Evolutionary conservation across 1,140 invertebrate species (phyloP).

Genomic region (Araneus ventricosus): DNA sequence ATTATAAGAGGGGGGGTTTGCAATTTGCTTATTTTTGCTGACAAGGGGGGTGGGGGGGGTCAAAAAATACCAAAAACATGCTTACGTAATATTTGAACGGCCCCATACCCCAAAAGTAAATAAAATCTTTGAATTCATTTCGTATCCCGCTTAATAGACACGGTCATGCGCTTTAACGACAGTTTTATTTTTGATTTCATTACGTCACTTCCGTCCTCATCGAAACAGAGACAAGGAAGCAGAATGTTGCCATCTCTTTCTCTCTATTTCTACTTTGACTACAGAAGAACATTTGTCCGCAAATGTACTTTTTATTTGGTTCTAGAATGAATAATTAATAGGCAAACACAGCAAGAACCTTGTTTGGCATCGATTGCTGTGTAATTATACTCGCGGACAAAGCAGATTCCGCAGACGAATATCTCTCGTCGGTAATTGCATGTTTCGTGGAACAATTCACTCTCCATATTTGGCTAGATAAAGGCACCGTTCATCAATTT

Average conservation of each 20-base stretch:
- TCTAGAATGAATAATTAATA: conserved; percentile 23
- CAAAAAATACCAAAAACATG: too few relatives aligned
- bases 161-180: too few relatives aligned
- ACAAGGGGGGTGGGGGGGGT: too few relatives aligned
- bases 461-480: not conserved
- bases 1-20: too few relatives aligned
- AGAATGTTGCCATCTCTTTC: not conserved
- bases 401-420: not conserved
- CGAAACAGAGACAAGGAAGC: not conserved
- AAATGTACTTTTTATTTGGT: not conserved
- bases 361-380: not conserved
- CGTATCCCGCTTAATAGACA: too few relatives aligned
- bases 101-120: too few relatives aligned
- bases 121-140: too few relatives aligned
- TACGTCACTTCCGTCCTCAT: not conserved
- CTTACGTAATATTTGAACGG: too few relatives aligned
- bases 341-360: not conserved
- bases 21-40: too few relatives aligned
- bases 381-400: not conserved
- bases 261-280: not conserved
- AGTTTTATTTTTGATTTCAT: too few relatives aligned
- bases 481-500: not conserved
- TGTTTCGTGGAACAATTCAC: not conserved
- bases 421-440: not conserved
- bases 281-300: not conserved